These are phyloP conservation scores for Leuctra nigra DNA, from an alignment of 2,888 invertebrate species.

Conservation along the genomic window DNA sequence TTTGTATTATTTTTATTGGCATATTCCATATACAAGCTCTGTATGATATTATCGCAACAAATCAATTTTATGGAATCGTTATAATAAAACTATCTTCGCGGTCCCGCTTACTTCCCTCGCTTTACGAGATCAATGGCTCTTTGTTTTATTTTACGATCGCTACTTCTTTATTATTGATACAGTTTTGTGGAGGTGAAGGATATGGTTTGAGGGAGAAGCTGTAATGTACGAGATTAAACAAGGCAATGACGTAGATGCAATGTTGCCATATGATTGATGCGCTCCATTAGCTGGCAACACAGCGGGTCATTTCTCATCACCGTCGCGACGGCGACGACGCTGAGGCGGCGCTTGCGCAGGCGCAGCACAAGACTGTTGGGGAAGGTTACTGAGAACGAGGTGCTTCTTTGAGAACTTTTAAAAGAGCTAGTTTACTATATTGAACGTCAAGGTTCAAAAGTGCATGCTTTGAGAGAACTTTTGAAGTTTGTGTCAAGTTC, in stretches of 20 bases:
- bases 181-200: conserved; percentile 1
- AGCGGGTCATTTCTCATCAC: conserved; percentile 6
- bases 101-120: conserved; percentile 6
- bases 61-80: conserved; percentile 11
- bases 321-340: neutral
- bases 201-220: conserved; percentile 7
- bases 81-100: conserved; percentile 10
- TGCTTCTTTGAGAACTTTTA: too few relatives aligned
- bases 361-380: neutral
- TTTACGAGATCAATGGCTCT: conserved; percentile 5
- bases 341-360: neutral
- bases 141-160: conserved; percentile 11
- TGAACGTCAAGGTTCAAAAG: too few relatives aligned
- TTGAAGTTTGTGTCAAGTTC: too few relatives aligned
- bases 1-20: neutral
- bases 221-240: conserved; percentile 17
- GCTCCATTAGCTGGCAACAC: conserved; percentile 7
- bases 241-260: conserved; percentile 7
- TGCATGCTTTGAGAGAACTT: too few relatives aligned
- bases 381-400: too few relatives aligned
- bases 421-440: too few relatives aligned
- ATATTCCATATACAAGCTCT: neutral
- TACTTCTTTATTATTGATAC: conserved; percentile 14
- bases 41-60: conserved; percentile 2
- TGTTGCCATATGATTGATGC: conserved; percentile 16